Base-by-base conservation (phyloP, 2,797 vertebrate genomes). In the Helicolenus hilgendorfi region DNA sequence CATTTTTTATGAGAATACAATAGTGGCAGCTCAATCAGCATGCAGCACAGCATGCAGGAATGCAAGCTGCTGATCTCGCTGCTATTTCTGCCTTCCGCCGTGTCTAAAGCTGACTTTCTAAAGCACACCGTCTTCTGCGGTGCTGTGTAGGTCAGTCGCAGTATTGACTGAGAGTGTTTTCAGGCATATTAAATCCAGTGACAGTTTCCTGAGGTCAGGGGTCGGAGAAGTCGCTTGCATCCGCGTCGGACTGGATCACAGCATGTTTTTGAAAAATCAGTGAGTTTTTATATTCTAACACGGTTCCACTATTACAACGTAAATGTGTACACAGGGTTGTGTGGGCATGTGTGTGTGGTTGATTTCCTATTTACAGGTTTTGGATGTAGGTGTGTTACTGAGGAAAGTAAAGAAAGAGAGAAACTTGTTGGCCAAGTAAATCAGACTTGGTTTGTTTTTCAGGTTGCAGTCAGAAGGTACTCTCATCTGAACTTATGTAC, bases 1-100 rank as follows among this genome's bases (percentile, higher is more conserved):
- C 72, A 88, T 93, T 87, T 93, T 96, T 91, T 93, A 94, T 94
- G 86, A 95, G 92, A 93, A 91, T 91, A 89, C 87, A 94, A 92
- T 90, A 86, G 45, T 70, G 76, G 85, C 86, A 90, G 92, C 87
- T 88, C 88, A 83, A 96, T 97, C 94, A 95, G 93, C 92, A 97
- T 96, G 94, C 95, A 92, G 89, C 84, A 64, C 88, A 87, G 90
- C 91, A 89, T 77, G 84, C 88, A 87, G 84, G 72, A 77, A 81
- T 60, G 82, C 87, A 87, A 84, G 85, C 80, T 89, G 91, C 90
- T 92, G 91, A 95, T 95, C 93, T 93, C 36, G 7, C 81, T 89
- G 93, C 95, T 95, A 93, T 96, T 96, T 96, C 90, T 94, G 89
- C 92, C 85, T 92, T 93, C 89, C 24, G 56, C 82, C 14, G 56